Evolutionary conservation across 1,140 invertebrate species (phyloP), one percentile per base, ranked within the genome.

Genomic region (Phthorimaea operculella): DNA sequence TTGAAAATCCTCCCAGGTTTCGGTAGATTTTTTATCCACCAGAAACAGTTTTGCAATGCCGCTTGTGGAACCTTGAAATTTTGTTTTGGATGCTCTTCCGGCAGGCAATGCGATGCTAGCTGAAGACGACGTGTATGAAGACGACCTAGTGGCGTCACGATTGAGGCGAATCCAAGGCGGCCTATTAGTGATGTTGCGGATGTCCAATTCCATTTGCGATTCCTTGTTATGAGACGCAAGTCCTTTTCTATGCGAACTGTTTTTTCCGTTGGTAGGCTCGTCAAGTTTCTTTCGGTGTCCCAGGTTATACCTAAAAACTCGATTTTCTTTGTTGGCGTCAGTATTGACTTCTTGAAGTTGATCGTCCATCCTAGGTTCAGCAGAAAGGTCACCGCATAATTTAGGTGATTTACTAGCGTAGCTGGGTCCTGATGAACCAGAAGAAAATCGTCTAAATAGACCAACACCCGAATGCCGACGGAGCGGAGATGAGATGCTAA

Each of bases 381-480:
- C 4, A 57, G 36, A 4, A 44, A 36, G 12, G 15, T 11, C 8
- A 49, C 33, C 11, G 42, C n/a, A 7, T 4, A 44, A 47, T 49
- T 14, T 21, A 50, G 17, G 9, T 70, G 64, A 3, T 18, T 9
- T 2, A 10, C 10, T 18, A 72, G 42, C n/a, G 17, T 58, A 50
- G 33, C 17, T 44, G 51, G 56, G 58, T 60, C 36, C 48, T 66
- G 69, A 47, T 55, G 59, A 48, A 48, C 63, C 45, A 74, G 42
- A 1, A 70, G 60, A 44, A 74, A 74, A 36, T 70, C 72, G 69
- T 70, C 67, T n/a, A 74, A 49, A 28, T 74, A 74, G 0, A 72
- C 66, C 10, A 57, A 11, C 6, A 67, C 47, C n/a, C 63, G 17
- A 2, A 68, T 58, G 10, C 66, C 60, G 10, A 39, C n/a, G 15